Base-by-base conservation (phyloP, 2,888 invertebrate genomes). In the Synanthedon tipuliformis region DNA sequence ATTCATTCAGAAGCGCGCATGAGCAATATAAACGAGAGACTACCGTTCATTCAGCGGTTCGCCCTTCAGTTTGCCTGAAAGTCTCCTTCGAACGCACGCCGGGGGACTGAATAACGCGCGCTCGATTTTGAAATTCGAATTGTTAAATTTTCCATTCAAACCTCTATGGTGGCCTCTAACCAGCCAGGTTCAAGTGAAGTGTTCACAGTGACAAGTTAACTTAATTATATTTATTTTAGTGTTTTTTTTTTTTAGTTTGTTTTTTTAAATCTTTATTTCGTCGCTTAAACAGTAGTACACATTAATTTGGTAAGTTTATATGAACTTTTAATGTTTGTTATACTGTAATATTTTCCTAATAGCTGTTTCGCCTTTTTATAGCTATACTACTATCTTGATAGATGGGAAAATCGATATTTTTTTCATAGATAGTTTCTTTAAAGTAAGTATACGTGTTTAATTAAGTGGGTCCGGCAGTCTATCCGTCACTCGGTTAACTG, bases 51-150 rank as follows among this genome's bases (percentile, higher is more conserved):
- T 81, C 75, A 81, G 68, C 61, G 68, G 66, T 68, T 65, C 77
- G 65, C 73, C 71, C 77, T 80, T 73, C 83, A 85, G 84, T 84
- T 69, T 70, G 69, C 58, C 76, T 78, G 75, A 73, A 81, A 77
- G 70, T 69, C 66, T 68, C 70, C 61, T 69, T 66, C 60, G 76
- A 66, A 65, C 76, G 78, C 78, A 73, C 84, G 85, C 76, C 65
- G 72, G 70, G 64, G 62, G 61, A 65, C 72, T 66, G 56, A 70
- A 72, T 71, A 68, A 73, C 76, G 78, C 77, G 75, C 68, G 52
- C 53, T 54, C 56, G 65, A 63, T 73, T 54, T 66, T 71, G 68
- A 69, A 70, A 69, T 71, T 59, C 76, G 75, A 77, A 80, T 77
- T 76, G 71, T 75, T 75, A 23, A n/a, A 34, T 15, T 75, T 60